Base-by-base conservation (phyloP, 2,797 vertebrate genomes). In the Hoplostethus mediterraneus region DNA sequence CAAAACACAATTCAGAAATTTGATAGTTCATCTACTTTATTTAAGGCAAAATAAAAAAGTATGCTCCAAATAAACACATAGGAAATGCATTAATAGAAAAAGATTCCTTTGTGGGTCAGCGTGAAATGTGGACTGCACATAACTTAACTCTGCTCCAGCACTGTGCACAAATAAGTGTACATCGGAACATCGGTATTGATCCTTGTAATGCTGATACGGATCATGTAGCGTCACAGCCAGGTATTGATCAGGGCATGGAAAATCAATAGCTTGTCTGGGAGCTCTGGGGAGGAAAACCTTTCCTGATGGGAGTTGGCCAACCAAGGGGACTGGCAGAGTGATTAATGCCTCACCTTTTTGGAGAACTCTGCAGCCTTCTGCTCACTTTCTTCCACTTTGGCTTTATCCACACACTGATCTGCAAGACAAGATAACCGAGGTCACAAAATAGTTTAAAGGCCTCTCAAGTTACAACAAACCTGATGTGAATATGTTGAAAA, bases 361-460 rank as follows among this genome's bases (percentile, higher is more conserved):
- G 97, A 99, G 94, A 94, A 98, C 86, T 99, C 98, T 2, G 92
- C 84, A 63, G 97, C 97, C 91, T 96, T 98, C 90, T 96, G 95
- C 80, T 98, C 98, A 82, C 97, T 99, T 91, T 98, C 97, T 59
- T 99, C 97, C 75, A 99, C 96, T 92, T 97, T 98, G 74, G 96
- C 94, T 92, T 99, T 99, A 90, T 99, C 96, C 87, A 99, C 97
- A 86, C 96, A 97, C 2, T 96, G 93, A 94, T 99, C 98, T 99
- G 90, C 70, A 90, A 93, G 77, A 79, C 73, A 85, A 83, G 66
- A 67, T n/a, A 73, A 38, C 21, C 53, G 44, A 9, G 53, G 64
- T 82, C 56, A 75, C 28, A 28, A 28, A 2, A 28, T 28, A 28
- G 30, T 52, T 69, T 63, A 77, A 40, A 80, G 36, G n/a, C 8